phyloP scores from a whole-genome alignment of 1,140 invertebrate genomes.

The Drosophila repletoides region DNA sequence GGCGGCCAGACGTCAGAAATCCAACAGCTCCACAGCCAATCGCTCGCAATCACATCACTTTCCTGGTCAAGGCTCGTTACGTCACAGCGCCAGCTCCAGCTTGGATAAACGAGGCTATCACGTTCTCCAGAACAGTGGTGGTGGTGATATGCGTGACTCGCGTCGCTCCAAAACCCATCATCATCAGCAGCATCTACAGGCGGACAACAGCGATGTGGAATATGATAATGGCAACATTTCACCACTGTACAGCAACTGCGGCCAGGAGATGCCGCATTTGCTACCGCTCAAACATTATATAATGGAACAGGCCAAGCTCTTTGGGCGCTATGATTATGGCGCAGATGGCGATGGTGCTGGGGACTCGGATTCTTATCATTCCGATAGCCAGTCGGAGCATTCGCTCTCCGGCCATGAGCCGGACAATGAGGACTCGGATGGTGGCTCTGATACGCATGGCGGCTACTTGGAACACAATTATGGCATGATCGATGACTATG shows the following conservation, averaged over 20 bases:
- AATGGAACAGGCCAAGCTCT: slow-evolving; percentile 91
- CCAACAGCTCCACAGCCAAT: slow-evolving; percentile 63
- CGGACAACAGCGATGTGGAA: slow-evolving; percentile 81
- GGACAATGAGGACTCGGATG: slow-evolving; percentile 87
- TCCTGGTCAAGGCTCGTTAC: slow-evolving; percentile 55
- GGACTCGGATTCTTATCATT: slow-evolving; percentile 87
- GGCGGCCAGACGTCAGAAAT: slow-evolving; percentile 59
- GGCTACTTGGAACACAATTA: slow-evolving; percentile 85
- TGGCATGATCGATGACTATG: slow-evolving; percentile 81
- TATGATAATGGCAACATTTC: slow-evolving; percentile 85
- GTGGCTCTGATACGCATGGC: slow-evolving; percentile 85
- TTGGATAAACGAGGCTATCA: slow-evolving; percentile 82
- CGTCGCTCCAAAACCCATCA: slow-evolving; percentile 61
- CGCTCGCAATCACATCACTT: slow-evolving; percentile 59
- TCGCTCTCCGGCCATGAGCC: slow-evolving; percentile 86
- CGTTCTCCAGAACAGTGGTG: slow-evolving; percentile 83
- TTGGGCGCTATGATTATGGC: slow-evolving; percentile 87
- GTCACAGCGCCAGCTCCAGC: slow-evolving; percentile 71
- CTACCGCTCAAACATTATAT: slow-evolving; percentile 94
- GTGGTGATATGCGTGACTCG: slow-evolving; percentile 66
- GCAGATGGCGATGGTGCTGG: slow-evolving; percentile 82
- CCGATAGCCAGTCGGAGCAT: slow-evolving; percentile 84
- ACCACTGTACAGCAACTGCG: slow-evolving; percentile 89
- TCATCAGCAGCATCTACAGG: slow-evolving; percentile 53
- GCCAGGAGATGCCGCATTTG: slow-evolving; percentile 88